A percentile compares a stretch with the other conserved stretches of the same genome.
Conservation (phyloP, 2,888 invertebrate genomes). For the Nematopogon swammerdamellus region DNA sequence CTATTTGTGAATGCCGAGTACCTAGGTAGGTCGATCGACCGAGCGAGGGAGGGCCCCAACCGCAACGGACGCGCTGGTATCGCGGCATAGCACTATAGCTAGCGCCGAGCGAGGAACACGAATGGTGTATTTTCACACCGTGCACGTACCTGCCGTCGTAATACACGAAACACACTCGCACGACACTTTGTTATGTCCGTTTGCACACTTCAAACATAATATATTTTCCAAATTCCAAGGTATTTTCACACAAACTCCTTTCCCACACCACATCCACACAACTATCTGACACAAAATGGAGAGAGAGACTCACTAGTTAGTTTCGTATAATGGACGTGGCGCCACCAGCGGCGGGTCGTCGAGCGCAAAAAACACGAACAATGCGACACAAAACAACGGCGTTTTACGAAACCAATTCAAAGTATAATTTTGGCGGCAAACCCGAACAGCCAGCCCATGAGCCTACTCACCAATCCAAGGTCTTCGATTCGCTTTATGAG, state of each 20-base stretch:
- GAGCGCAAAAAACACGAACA: too few species aligned
- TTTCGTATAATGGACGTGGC: conserved; percentile 21
- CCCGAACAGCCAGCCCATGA: too few species aligned
- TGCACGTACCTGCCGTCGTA: neutral
- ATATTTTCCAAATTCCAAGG: conserved; percentile 6
- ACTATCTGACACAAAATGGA: conserved; percentile 67
- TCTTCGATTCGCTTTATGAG: conserved; percentile 67
- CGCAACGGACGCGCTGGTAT: neutral
- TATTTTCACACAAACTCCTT: conserved; percentile 21
- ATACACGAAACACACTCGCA: neutral
- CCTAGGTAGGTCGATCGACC: neutral
- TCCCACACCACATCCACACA: conserved; percentile 50
- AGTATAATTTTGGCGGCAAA: conserved; percentile 29
- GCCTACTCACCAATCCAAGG: conserved; percentile 71
- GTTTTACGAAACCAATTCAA: conserved; percentile 7
- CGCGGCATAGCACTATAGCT: neutral
- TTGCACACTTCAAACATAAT: neutral
- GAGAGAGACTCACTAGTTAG: conserved; percentile 59
- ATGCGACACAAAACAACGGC: too few species aligned
- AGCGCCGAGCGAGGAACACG: neutral
- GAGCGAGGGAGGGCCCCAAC: neutral
- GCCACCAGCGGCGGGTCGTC: conserved; percentile 25
- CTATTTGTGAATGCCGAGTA: neutral
- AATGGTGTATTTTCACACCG: neutral
- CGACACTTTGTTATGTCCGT: neutral